Evolutionary conservation across 1,140 invertebrate species (phyloP).

Genomic region (Leptinotarsa texana): DNA sequence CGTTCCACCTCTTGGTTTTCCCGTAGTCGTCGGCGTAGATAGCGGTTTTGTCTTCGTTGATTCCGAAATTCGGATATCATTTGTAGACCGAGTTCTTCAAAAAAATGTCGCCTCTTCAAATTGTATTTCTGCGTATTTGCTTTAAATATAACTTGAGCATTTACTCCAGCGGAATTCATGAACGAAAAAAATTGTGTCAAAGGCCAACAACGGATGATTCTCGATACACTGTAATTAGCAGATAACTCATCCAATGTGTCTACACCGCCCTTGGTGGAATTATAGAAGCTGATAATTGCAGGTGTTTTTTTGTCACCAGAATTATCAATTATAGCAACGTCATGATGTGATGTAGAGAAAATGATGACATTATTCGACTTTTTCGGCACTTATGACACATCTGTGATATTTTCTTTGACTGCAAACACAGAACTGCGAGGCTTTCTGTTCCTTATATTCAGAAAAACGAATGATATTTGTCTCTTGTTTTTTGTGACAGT

Average conservation of each 20-base stretch:
- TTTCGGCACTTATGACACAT: constrained; percentile 42
- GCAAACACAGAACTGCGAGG: constrained; percentile 23
- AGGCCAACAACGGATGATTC: constrained; percentile 34
- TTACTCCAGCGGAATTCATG: too few relatives aligned
- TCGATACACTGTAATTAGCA: constrained; percentile 24
- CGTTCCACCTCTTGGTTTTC: too few relatives aligned
- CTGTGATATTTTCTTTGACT: constrained; percentile 29
- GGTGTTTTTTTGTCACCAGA: constrained; percentile 14
- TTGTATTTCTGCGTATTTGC: too few relatives aligned
- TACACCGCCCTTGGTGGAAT: constrained; percentile 32
- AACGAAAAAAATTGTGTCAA: too few relatives aligned
- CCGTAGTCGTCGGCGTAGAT: too few relatives aligned
- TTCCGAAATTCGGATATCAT: too few relatives aligned
- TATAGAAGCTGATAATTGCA: constrained; percentile 14
- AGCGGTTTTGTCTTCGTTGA: too few relatives aligned
- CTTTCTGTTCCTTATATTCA: background rate
- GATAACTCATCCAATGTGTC: constrained; percentile 33
- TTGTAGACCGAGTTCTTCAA: too few relatives aligned
- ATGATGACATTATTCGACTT: constrained; percentile 34
- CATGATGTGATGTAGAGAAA: constrained; percentile 43
- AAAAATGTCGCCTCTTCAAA: too few relatives aligned
- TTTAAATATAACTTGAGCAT: too few relatives aligned
- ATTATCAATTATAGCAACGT: constrained; percentile 28
- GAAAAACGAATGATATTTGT: constrained; percentile 27
- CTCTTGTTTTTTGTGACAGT: constrained; percentile 48